A percentile compares a stretch with the other conserved stretches of the same genome.
Conservation (phyloP, 2,113 vertebrate species). For the Cebus imitator region DNA sequence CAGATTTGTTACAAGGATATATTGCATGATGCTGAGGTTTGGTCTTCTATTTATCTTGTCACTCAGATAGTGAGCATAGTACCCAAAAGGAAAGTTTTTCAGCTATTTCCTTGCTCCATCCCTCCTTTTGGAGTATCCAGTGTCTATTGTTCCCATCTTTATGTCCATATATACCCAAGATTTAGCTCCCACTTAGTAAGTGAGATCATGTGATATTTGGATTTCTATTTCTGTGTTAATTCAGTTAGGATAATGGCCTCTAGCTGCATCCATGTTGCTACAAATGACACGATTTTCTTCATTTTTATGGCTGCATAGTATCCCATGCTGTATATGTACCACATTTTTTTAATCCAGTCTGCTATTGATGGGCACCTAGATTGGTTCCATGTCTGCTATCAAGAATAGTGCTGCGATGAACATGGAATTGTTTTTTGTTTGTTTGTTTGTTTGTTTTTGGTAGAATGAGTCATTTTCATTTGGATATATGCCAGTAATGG, state of each 20-base stretch:
- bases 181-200: neutral
- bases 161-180: neutral
- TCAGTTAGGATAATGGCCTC: neutral
- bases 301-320: neutral
- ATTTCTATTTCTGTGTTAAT: neutral
- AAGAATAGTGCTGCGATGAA: neutral
- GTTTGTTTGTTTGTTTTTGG: too few relatives aligned
- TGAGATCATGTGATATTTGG: neutral
- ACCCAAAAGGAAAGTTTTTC: neutral
- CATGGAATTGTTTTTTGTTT: neutral
- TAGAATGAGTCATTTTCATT: neutral
- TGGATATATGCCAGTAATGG: neutral
- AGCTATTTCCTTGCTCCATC: neutral
- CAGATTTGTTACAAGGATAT: neutral
- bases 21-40: neutral
- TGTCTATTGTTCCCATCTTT: neutral
- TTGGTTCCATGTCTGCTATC: neutral
- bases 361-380: neutral
- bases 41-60: neutral
- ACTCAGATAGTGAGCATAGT: neutral
- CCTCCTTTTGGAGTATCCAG: neutral
- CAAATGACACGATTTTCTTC: neutral
- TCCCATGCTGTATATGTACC: neutral
- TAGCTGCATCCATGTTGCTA: neutral
- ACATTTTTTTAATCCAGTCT: neutral